Conservation (phyloP, 2,797 vertebrate species). For the Pogonophryne albipinna region DNA sequence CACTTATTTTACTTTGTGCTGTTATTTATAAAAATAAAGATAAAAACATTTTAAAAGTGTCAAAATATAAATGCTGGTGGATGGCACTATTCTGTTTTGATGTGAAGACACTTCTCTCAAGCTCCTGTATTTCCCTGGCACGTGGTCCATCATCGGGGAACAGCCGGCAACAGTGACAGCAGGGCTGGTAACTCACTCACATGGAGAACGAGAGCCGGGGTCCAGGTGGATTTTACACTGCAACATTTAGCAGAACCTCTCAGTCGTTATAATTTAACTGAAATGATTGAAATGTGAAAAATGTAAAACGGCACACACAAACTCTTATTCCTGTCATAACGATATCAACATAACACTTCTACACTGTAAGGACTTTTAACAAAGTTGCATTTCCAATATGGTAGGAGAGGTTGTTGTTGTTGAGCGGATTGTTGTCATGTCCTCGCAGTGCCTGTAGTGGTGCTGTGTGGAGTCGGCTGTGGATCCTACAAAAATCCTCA, state of each 20-base stretch:
- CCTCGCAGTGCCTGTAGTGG: conserved; percentile 98
- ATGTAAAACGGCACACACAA: conserved; percentile 20
- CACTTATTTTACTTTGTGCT: conserved; percentile 18
- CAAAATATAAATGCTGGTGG: conserved; percentile 1
- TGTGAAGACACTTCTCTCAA: conserved; percentile 21
- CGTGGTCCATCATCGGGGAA: conserved; percentile 69
- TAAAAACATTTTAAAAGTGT: background rate
- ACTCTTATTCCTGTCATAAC: conserved; percentile 5
- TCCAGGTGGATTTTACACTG: conserved; percentile 76
- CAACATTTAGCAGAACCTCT: conserved; percentile 48
- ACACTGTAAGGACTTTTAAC: conserved; percentile 66
- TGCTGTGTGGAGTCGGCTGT: conserved; percentile 97
- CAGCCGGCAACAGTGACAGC: conserved; percentile 68
- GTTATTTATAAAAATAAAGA: background rate
- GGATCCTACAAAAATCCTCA: conserved; percentile 91
- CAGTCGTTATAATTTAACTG: background rate
- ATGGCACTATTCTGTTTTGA: background rate
- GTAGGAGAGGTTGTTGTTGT: conserved; percentile 98
- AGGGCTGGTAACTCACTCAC: conserved; percentile 72
- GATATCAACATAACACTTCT: conserved; percentile 44
- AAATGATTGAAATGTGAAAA: background rate
- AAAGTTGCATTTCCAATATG: conserved; percentile 96
- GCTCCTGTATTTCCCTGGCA: conserved; percentile 44
- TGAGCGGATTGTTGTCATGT: conserved; percentile 95
- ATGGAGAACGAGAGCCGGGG: conserved; percentile 72